Percentiles rank a stretch among this genome's conserved stretches.
phyloP scores from a whole-genome alignment of 30 jellyfish, hydroid and myxozoan genomes.

The Mastigias papua region DNA sequence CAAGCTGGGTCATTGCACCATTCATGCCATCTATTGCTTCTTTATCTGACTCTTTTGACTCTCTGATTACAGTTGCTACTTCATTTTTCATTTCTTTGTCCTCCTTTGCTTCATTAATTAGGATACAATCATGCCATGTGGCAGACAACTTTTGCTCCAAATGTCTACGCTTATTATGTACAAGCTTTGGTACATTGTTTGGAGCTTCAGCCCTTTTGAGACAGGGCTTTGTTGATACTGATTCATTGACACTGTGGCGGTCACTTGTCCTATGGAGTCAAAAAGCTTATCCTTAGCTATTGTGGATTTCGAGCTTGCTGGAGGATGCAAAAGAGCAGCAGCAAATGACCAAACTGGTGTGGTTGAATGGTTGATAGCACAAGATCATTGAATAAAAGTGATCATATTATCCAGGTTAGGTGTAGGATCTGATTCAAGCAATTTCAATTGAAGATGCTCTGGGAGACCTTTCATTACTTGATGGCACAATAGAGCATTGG shows the following conservation, averaged over 20 bases:
- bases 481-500: background rate
- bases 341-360: background rate
- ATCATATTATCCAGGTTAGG: slow-evolving; percentile 17
- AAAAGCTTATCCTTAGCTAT: background rate
- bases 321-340: background rate
- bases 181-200: too few species aligned
- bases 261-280: background rate
- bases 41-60: too few species aligned
- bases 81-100: too few species aligned
- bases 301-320: background rate
- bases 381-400: background rate
- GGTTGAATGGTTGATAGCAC: background rate
- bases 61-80: too few species aligned
- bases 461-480: slow-evolving; percentile 27
- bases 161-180: too few species aligned
- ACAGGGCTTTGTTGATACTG: too few species aligned
- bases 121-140: too few species aligned
- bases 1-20: too few species aligned
- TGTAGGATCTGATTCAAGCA: slow-evolving; percentile 24
- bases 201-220: too few species aligned
- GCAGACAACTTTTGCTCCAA: too few species aligned
- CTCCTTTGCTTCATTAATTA: too few species aligned
- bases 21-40: too few species aligned
- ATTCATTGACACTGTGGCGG: background rate
- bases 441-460: background rate